Base-by-base conservation (phyloP, 2,797 vertebrate genomes). In the Spinus pinus region DNA sequence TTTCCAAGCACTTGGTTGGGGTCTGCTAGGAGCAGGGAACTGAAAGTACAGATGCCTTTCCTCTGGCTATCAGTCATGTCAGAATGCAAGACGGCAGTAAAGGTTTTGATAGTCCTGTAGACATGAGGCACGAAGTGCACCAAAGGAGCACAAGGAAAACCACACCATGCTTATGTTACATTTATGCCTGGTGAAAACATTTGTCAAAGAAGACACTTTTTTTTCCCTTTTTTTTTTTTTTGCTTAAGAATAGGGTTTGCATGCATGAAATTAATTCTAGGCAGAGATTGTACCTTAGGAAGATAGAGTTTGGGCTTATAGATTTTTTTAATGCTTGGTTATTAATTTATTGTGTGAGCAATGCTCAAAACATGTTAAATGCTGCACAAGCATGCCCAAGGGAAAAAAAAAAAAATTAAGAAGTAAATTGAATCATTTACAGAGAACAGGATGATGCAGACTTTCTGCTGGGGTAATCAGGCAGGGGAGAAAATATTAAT, bases 381-480 rank as follows among this genome's bases (percentile, higher is more conserved):
- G 25, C 33, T 78, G 22, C 41, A 71, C 24, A 66, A 82, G 39
- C 14, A 15, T n/a, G 62, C 8, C 28, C 42, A 28, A 7, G 20
- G 33, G 2, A 4, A 14, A 31, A 57, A 4, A 14, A 31, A 57
- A 67, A 41, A 56, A 54, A 72, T 14, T 12, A 47, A 47, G 64
- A 21, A 27, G 33, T 56, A 81, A 81, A 95, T 70, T 24, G 56
- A 93, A 69, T 95, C 2, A 75, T 74, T 92, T 85, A 82, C 64
- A 65, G 46, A 67, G 35, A 82, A 61, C 25, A 69, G 72, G 46
- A 58, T 91, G 82, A 35, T 93, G 33, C 30, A 71, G 78, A 78
- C 54, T 90, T 88, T 93, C 82, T 95, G 70, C 75, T 88, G 79
- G 84, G 58, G 50, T 88, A 95, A 84, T 93, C 87, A 92, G 80